Evolutionary conservation across 2,888 invertebrate genomes (phyloP).

Genomic region (Bellardia bayeri): DNA sequence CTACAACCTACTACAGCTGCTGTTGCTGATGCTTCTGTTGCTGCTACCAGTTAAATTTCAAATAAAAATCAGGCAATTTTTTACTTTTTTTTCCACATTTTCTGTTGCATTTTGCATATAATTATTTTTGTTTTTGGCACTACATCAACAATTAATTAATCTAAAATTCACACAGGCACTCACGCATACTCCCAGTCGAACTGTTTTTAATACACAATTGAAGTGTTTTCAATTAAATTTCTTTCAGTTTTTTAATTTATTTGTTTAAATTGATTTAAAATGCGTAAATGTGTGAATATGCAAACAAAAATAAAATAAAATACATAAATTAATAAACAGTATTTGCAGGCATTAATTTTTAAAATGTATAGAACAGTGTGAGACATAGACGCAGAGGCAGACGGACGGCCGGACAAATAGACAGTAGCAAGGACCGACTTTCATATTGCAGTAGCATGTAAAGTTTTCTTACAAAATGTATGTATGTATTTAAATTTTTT

Average conservation of each 20-base stretch:
- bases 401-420: constrained; percentile 25
- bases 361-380: constrained; percentile 23
- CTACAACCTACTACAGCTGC: background rate
- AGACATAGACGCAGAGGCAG: background rate
- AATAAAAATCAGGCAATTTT: background rate
- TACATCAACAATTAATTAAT: constrained; percentile 70
- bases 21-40: background rate
- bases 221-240: constrained; percentile 62
- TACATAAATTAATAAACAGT: constrained; percentile 32
- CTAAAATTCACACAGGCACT: constrained; percentile 31
- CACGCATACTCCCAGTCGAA: background rate
- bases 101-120: constrained; percentile 28
- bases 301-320: constrained; percentile 3
- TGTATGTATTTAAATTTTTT: constrained; percentile 38
- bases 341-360: constrained; percentile 41
- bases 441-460: constrained; percentile 21
- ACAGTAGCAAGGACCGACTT: constrained; percentile 31
- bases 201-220: constrained; percentile 22
- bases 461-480: constrained; percentile 49
- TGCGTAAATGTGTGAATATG: constrained; percentile 62
- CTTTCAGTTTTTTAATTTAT: constrained; percentile 57
- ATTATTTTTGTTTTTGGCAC: constrained; percentile 63
- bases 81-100: background rate
- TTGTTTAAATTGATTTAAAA: constrained; percentile 67
- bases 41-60: background rate